Evolutionary conservation across 64 coral and sea anemone species (phyloP).

Genomic region (Montipora cactus): DNA sequence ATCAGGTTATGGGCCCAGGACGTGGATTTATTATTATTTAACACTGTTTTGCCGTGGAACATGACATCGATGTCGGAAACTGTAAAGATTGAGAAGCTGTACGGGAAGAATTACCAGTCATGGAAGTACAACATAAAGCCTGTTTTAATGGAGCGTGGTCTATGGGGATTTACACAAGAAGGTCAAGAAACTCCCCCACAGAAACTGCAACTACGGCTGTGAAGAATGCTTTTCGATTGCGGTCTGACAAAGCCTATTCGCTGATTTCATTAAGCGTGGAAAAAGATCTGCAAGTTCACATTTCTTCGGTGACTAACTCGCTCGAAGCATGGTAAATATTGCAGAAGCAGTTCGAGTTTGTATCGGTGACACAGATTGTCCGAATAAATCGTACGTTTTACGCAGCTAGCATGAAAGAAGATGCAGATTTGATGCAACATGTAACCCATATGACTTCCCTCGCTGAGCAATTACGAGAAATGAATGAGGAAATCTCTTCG

Average conservation of each 20-base stretch:
- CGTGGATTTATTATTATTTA: slow-evolving; percentile 10
- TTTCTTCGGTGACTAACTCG: slow-evolving; percentile 37
- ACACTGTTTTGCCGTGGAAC: neutral
- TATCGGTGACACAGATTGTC: slow-evolving; percentile 62
- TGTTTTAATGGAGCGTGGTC: slow-evolving; percentile 56
- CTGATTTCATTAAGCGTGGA: slow-evolving; percentile 51
- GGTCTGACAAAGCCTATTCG: slow-evolving; percentile 58
- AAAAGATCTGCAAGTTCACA: slow-evolving; percentile 58
- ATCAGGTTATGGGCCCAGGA: slow-evolving; percentile 59
- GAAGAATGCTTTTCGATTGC: slow-evolving; percentile 45
- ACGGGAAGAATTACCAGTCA: slow-evolving; percentile 58
- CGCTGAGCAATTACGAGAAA: slow-evolving; percentile 53
- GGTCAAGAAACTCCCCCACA: slow-evolving; percentile 26
- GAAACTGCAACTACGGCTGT: slow-evolving; percentile 14
- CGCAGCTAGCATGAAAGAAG: slow-evolving; percentile 54
- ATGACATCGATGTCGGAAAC: neutral
- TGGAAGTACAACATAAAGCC: slow-evolving; percentile 62
- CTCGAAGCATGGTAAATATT: slow-evolving; percentile 28
- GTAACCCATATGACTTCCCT: slow-evolving; percentile 64
- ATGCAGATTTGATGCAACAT: slow-evolving; percentile 47
- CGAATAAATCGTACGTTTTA: slow-evolving; percentile 51
- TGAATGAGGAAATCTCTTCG: slow-evolving; percentile 61
- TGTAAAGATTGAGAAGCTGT: slow-evolving; percentile 40
- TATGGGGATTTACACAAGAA: slow-evolving; percentile 58
- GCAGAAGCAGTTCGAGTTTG: slow-evolving; percentile 60